Percentiles rank a stretch among this genome's conserved stretches.
phyloP scores from a whole-genome alignment of 2,888 invertebrate species.

The Deilephila porcellus region DNA sequence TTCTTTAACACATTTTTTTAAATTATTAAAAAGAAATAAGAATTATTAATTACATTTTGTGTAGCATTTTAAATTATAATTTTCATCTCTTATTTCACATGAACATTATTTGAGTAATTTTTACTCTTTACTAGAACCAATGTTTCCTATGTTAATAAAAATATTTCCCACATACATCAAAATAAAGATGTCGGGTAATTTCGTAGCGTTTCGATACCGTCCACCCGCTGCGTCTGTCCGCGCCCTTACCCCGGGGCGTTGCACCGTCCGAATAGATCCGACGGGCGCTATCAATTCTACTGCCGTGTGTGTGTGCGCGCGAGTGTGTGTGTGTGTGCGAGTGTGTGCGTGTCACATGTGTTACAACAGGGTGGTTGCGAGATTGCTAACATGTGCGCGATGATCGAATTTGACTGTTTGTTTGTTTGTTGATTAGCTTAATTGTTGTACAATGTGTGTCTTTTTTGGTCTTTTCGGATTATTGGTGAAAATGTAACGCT shows the following conservation, averaged over 20 bases:
- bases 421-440: not conserved
- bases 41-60: no score
- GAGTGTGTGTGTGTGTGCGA: slow-evolving; percentile 46
- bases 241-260: slow-evolving; percentile 72
- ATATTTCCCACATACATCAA: not conserved
- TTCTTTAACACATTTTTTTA: no score
- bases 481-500: no score
- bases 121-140: no score
- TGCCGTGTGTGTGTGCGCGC: slow-evolving; percentile 52
- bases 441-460: not conserved
- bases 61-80: no score
- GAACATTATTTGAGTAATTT: no score
- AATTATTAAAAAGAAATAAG: no score
- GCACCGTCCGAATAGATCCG: slow-evolving; percentile 82
- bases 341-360: slow-evolving; percentile 66
- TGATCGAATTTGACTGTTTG: not conserved
- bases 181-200: not conserved
- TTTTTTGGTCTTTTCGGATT: no score
- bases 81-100: no score
- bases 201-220: not conserved
- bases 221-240: slow-evolving; percentile 46
- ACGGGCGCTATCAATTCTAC: slow-evolving; percentile 70
- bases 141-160: not conserved
- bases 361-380: slow-evolving; percentile 15
- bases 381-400: not conserved